Evolutionary conservation across 2,888 invertebrate genomes (phyloP).

Genomic region (Scaptomyza parva): DNA sequence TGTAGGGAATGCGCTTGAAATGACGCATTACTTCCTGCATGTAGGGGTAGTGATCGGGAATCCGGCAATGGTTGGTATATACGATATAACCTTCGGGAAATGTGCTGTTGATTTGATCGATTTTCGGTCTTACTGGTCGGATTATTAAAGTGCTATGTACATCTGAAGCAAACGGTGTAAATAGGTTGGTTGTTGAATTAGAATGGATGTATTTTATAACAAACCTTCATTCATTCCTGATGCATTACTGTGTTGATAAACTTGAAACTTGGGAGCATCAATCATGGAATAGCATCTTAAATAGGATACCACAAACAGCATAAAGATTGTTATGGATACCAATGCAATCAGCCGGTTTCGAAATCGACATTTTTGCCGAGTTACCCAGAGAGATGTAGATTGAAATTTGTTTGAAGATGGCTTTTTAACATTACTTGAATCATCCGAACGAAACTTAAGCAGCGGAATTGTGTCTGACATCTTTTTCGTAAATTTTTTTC

Average conservation of each 20-base stretch:
- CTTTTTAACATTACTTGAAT: background rate
- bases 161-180: background rate
- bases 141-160: background rate
- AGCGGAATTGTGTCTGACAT: slow-evolving; percentile 31
- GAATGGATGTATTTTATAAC: background rate
- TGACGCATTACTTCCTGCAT: slow-evolving; percentile 86
- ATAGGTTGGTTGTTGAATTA: background rate
- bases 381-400: slow-evolving; percentile 5
- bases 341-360: slow-evolving; percentile 48
- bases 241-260: slow-evolving; percentile 59
- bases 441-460: slow-evolving; percentile 1
- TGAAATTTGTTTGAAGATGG: slow-evolving; percentile 1
- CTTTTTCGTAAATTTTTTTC: background rate
- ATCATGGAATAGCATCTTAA: slow-evolving; percentile 33
- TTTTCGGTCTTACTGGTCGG: too few species aligned
- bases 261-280: slow-evolving; percentile 53
- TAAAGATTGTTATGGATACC: slow-evolving; percentile 11
- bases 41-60: slow-evolving; percentile 87
- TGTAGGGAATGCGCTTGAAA: slow-evolving; percentile 86
- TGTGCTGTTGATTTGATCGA: slow-evolving; percentile 7
- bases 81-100: slow-evolving; percentile 82
- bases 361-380: slow-evolving; percentile 49
- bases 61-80: slow-evolving; percentile 87
- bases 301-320: slow-evolving; percentile 71
- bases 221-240: background rate